Evolutionary conservation across 2,888 invertebrate species (phyloP), one percentile per base, ranked within the genome.

Genomic region (Horisme vitalbata): DNA sequence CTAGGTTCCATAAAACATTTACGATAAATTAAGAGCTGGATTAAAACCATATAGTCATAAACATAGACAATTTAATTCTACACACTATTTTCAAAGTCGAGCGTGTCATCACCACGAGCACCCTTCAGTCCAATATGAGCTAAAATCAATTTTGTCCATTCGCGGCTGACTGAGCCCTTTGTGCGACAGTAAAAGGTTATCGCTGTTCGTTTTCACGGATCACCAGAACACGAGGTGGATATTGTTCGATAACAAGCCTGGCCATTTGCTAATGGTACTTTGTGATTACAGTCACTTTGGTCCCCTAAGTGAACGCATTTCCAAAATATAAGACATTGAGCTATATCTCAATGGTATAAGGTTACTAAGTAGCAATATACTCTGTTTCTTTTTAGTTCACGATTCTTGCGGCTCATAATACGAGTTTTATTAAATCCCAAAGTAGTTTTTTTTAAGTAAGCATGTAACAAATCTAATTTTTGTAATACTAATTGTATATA

Each of bases 121-220:
- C 37, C 48, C 56, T 47, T 54, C 39, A 56, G 57, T 63, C 52
- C 74, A 77, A 82, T 81, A 79, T 79, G 77, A 76, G 68, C 74
- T 78, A 77, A 82, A 81, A 83, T 83, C 82, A 81, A 85, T 85
- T 84, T 80, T 71, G 80, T 69, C 71, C 70, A 69, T 79, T 83
- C 79, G 63, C 81, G 80, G 75, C 67, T 78, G 72, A 82, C 71
- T 78, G 82, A 63, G 64, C 65, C 80, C 77, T 85, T 86, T 85
- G 85, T 83, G 72, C 64, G 74, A 71, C 81, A 74, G 57, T 78
- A 80, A 80, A 86, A 84, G 82, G 84, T 83, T 83, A 83, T 84
- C 80, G 80, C 70, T 77, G 83, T 80, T 75, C 79, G 80, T 83
- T 85, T 84, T 83, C 79, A 85, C 76, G 80, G 78, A 69, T 78